Percentiles rank a stretch among this genome's conserved stretches.
These are phyloP conservation scores for Heliconius congener DNA, from an alignment of 1,140 invertebrate genomes.

Conservation along the genomic window DNA sequence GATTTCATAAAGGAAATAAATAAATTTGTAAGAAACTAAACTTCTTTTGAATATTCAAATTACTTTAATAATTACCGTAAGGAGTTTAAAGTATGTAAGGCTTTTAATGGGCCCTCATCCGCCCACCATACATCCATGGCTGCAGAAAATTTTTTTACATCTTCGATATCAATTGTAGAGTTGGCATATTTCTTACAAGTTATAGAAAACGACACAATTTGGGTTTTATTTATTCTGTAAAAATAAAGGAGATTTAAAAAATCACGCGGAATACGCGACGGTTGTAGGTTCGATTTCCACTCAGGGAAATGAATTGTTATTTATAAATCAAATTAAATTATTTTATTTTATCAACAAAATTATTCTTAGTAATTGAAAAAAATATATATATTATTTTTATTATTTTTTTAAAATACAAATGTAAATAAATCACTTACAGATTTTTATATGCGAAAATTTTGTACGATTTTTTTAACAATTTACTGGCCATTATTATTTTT, in stretches of 20 bases:
- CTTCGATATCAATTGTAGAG: background rate
- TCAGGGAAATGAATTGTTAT: no score
- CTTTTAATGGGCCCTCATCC: background rate
- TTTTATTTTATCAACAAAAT: background rate
- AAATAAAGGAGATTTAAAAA: background rate
- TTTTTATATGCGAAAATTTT: background rate
- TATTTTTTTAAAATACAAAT: background rate
- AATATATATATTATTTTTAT: background rate
- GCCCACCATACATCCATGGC: background rate
- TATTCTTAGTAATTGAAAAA: no score
- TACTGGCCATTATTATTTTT: background rate
- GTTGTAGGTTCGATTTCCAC: no score
- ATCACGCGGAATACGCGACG: background rate
- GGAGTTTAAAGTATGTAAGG: background rate
- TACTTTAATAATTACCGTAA: background rate
- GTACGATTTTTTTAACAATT: background rate
- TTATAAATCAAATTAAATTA: background rate
- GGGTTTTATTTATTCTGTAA: background rate
- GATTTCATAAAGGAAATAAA: no score
- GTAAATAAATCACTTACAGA: background rate
- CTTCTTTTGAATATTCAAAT: background rate
- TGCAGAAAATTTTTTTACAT: background rate
- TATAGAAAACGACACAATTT: background rate
- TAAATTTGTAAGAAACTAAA: no score
- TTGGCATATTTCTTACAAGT: background rate